A percentile compares a stretch with the other conserved stretches of the same genome.
Conservation (phyloP, 2,888 invertebrate genomes). For the Campoplex capitator region DNA sequence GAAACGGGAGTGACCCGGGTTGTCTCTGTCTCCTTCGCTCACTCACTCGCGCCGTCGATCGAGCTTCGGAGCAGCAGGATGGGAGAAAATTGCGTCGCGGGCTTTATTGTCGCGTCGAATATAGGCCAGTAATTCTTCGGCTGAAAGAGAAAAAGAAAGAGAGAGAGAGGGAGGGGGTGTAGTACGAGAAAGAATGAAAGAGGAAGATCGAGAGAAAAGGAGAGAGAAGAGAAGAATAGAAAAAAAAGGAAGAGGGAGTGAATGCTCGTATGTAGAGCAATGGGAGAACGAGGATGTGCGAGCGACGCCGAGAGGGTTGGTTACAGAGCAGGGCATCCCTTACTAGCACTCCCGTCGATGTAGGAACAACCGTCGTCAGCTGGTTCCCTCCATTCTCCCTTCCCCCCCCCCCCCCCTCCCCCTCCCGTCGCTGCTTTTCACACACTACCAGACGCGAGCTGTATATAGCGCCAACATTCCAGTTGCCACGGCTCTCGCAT, state of each 20-base stretch:
- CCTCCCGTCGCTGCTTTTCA: constrained; percentile 4
- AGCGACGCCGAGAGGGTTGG: constrained; percentile 18
- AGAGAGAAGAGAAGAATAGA: background rate
- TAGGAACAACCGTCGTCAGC: constrained; percentile 30
- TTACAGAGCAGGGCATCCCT: constrained; percentile 11
- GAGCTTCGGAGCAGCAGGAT: constrained; percentile 37
- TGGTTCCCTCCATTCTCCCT: background rate
- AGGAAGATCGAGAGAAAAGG: background rate
- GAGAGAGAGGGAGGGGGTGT: background rate
- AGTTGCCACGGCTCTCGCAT: constrained; percentile 43
- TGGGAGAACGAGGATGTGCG: constrained; percentile 17
- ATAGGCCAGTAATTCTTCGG: constrained; percentile 66
- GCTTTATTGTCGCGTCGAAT: constrained; percentile 65
- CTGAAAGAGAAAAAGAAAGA: constrained; percentile 26
- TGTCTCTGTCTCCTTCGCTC: constrained; percentile 13
- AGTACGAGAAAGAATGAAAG: constrained; percentile 28
- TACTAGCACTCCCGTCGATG: constrained; percentile 13
- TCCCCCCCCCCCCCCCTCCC: too few species aligned
- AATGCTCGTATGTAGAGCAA: constrained; percentile 11
- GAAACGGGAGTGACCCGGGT: constrained; percentile 36
- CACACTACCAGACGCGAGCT: constrained; percentile 9
- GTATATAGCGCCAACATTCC: constrained; percentile 24
- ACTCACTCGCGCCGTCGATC: constrained; percentile 26
- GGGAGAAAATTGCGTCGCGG: constrained; percentile 66
- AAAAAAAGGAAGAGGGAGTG: background rate